Evolutionary conservation across 2,888 invertebrate genomes (phyloP), one percentile per base, ranked within the genome.

Genomic region (Meghimatium bilineatum): DNA sequence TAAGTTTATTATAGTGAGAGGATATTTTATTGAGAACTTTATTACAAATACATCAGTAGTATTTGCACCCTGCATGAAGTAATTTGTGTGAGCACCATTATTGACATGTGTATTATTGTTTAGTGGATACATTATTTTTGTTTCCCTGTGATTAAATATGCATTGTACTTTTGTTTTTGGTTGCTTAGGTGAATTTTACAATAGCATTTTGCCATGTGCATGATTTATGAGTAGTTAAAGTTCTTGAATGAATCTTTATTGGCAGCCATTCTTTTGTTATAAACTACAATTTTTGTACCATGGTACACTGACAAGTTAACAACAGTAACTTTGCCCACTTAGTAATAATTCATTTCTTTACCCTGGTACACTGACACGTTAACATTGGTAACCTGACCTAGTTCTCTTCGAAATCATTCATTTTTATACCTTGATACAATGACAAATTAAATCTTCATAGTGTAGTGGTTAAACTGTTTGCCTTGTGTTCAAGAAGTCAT

Each of bases 81-180:
- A 66, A 12, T 66, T 32, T 66, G 10, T 29, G 17, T 3, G 17
- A 14, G 10, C 66, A 66, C 32, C 29, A 32, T 66, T 66, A 2
- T 32, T 32, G 60, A n/a, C 2, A n/a, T 26, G 3, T 63, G 8
- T 20, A n/a, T 6, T 63, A 23, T n/a, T n/a, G n/a, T 26, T 63
- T 12, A 12, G 3, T 63, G 8, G 60, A 8, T 26, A n/a, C n/a
- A n/a, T 12, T n/a, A n/a, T 63, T 63, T n/a, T n/a, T 26, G 5
- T 63, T 63, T 63, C n/a, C 14, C 1, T n/a, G 5, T 63, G 60
- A n/a, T 17, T n/a, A 63, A n/a, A n/a, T 63, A 12, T 63, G 60
- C 60, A 63, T n/a, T n/a, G 60, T n/a, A n/a, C 60, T n/a, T 63
- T n/a, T 26, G n/a, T n/a, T 63, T n/a, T 63, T 63, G 60, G n/a